phyloP scores from a whole-genome alignment of 2,797 vertebrate genomes.

The Spinibarbus caldwelli region DNA sequence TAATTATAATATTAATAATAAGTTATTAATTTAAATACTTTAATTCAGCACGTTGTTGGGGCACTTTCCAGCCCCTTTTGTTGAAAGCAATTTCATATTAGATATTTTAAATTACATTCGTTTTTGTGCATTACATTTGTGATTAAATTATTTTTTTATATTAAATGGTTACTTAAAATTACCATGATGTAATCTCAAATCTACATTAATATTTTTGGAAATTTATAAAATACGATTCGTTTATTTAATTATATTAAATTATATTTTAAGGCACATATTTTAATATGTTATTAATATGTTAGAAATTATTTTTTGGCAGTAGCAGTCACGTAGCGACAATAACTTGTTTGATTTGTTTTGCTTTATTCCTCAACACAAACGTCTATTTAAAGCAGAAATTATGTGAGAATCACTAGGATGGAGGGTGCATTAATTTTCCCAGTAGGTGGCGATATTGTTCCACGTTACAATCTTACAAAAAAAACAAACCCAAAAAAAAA shows the following conservation, averaged over 20 bases:
- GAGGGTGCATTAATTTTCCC: neutral
- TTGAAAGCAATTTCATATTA: neutral
- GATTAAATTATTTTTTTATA: neutral
- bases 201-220: neutral
- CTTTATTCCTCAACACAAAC: neutral
- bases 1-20: neutral
- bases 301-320: neutral
- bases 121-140: neutral
- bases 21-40: neutral
- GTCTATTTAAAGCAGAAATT: neutral
- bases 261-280: neutral
- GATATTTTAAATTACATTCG: neutral
- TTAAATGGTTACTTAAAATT: neutral
- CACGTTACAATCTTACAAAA: neutral
- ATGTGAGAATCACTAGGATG: neutral
- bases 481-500: fast-evolving
- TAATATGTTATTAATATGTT: neutral
- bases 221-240: neutral
- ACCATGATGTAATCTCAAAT: neutral
- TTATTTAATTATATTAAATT: neutral
- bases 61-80: neutral
- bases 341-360: neutral
- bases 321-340: neutral
- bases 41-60: neutral
- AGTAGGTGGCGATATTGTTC: constrained; percentile 13